phyloP scores from a whole-genome alignment of 2,113 vertebrate species.

The Phalacrocorax carbo region DNA sequence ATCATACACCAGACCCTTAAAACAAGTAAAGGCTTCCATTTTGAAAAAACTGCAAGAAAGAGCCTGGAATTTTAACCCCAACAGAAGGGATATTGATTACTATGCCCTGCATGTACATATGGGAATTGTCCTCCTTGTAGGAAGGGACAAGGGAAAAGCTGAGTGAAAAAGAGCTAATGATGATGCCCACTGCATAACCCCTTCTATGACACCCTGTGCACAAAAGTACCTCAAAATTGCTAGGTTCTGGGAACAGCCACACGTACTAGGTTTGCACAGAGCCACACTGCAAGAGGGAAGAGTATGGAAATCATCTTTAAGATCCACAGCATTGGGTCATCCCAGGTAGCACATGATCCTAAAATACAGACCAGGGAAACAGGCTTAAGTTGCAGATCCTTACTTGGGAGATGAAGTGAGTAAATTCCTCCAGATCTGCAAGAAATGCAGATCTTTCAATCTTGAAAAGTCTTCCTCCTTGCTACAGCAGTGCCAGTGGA shows the following conservation, averaged over 20 bases:
- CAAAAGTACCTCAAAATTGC: background rate
- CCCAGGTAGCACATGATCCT: background rate
- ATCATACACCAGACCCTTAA: background rate
- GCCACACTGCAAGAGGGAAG: background rate
- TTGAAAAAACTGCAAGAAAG: background rate
- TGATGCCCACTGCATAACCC: background rate
- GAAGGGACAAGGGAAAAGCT: background rate
- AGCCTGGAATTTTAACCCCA: background rate
- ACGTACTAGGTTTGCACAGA: background rate
- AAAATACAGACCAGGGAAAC: background rate
- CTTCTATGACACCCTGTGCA: background rate
- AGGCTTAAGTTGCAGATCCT: background rate
- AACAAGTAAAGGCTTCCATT: background rate
- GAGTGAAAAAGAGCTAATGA: background rate
- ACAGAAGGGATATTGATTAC: background rate
- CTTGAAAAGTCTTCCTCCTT: background rate
- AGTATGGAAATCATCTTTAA: background rate
- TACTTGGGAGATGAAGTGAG: background rate
- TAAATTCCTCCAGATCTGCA: background rate
- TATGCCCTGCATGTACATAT: background rate
- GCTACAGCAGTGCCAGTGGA: background rate
- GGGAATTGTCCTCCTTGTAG: background rate
- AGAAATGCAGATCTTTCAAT: background rate
- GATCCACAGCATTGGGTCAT: background rate
- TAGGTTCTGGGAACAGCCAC: background rate